These are phyloP conservation scores for Betta splendens DNA, from an alignment of 2,797 vertebrate genomes.

Conservation along the genomic window DNA sequence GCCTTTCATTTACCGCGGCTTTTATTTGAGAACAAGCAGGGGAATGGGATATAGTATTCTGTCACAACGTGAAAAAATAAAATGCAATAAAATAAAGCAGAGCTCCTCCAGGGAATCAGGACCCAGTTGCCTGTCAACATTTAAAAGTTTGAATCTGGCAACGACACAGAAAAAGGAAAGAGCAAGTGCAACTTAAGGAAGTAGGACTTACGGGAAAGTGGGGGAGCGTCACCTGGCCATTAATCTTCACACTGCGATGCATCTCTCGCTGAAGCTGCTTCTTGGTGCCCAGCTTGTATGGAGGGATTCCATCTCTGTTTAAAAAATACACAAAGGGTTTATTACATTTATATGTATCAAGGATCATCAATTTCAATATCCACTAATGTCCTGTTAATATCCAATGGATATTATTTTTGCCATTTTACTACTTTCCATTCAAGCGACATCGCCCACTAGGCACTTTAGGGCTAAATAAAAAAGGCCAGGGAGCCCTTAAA, in stretches of 20 bases:
- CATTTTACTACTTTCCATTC: too few relatives aligned
- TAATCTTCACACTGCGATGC: conserved; percentile 93
- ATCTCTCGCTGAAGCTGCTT: conserved; percentile 96
- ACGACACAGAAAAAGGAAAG: conserved; percentile 43
- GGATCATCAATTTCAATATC: too few relatives aligned
- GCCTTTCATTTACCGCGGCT: conserved; percentile 76
- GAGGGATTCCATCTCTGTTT: conserved; percentile 93
- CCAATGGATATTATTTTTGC: too few relatives aligned
- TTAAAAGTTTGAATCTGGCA: conserved; percentile 58
- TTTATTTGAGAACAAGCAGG: conserved; percentile 75
- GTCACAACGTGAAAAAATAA: conserved; percentile 69
- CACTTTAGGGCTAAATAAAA: conserved; percentile 70
- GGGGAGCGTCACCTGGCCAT: conserved; percentile 94
- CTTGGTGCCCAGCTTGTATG: conserved; percentile 91
- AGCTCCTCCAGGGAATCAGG: conserved; percentile 63
- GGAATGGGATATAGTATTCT: conserved; percentile 74
- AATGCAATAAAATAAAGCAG: conserved; percentile 59
- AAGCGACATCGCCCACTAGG: conserved; percentile 80
- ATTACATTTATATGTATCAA: too few relatives aligned
- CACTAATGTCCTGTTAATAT: too few relatives aligned
- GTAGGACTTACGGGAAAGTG: conserved; percentile 92
- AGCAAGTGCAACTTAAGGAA: conserved; percentile 52
- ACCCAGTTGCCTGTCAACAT: conserved; percentile 66
- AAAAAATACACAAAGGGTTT: not conserved
- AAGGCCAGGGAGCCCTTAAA: conserved; percentile 60